Base-by-base conservation (phyloP, 2,797 vertebrate genomes). In the Spondyliosoma cantharus region DNA sequence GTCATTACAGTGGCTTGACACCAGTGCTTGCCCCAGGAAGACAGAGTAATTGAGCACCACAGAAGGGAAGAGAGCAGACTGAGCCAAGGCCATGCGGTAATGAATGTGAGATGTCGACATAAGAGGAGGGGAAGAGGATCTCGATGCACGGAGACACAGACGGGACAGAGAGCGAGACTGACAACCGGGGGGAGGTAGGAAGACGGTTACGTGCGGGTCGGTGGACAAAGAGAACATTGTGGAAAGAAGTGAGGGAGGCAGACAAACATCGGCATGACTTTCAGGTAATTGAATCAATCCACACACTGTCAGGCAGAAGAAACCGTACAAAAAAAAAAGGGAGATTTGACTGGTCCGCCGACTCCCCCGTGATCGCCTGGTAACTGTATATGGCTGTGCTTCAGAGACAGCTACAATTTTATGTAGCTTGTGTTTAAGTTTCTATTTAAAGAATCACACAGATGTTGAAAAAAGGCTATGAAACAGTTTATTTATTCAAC, bases 1-100 rank as follows among this genome's bases (percentile, higher is more conserved):
- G 97, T 97, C 97, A 97, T 98, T 98, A 98, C 96, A 95, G 96
- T 96, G 96, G 95, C 96, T 94, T 97, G 95, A 96, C 96, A 97
- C 94, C 94, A 94, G 95, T 95, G 93, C 94, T 94, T 94, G 94
- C 95, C 95, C 93, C 90, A 90, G 94, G 96, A 98, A 97, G 96
- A 96, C 94, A 94, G 95, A 93, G 89, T 97, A 98, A 98, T 98
- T 98, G 97, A 98, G 96, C 95, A 95, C 95, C 92, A 92, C 94
- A 91, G 95, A 97, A 95, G 92, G 91, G 91, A 93, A 92, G 91
- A 89, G 93, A 91, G 92, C 86, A 79, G 90, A 84, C 86, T 87
- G 94, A 96, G 96, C 96, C 97, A 97, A 96, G 96, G 96, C 96
- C 96, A 95, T 91, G 94, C 93, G 89, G 96, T 97, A 97, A 97